Conservation (phyloP, 2,888 invertebrate genomes). For the Noctua fimbriata region DNA sequence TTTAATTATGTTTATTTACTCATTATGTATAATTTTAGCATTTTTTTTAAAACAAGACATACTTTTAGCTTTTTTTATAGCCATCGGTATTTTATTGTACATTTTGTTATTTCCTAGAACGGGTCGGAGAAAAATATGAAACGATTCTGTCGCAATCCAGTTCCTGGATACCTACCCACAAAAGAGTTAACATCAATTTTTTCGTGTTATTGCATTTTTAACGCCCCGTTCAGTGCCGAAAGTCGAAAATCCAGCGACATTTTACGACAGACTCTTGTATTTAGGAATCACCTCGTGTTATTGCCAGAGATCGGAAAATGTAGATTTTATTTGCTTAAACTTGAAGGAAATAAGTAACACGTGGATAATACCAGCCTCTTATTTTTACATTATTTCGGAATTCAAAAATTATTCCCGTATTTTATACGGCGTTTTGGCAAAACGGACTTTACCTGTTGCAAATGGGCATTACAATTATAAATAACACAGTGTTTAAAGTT, state of each 20-base stretch:
- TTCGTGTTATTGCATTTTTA: not conserved
- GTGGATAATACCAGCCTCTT: not conserved
- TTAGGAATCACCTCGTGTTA: not conserved
- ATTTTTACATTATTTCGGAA: not conserved
- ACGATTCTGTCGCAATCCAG: not conserved
- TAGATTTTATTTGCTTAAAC: not conserved
- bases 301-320: not conserved
- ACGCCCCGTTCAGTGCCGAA: not conserved
- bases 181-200: not conserved
- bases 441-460: not conserved
- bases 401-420: not conserved
- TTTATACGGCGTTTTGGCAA: not conserved
- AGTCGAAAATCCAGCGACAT: not conserved
- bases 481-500: no score
- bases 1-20: no score
- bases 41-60: no score
- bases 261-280: no score
- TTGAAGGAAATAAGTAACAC: not conserved
- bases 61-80: no score
- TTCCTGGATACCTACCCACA: not conserved
- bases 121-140: not conserved
- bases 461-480: not conserved
- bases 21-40: no score
- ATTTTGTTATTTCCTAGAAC: not conserved
- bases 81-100: no score